A percentile compares a stretch with the other conserved stretches of the same genome.
Evolutionary conservation across 2,113 vertebrate genomes (phyloP).

Genomic region (Coracopsis vasa): DNA sequence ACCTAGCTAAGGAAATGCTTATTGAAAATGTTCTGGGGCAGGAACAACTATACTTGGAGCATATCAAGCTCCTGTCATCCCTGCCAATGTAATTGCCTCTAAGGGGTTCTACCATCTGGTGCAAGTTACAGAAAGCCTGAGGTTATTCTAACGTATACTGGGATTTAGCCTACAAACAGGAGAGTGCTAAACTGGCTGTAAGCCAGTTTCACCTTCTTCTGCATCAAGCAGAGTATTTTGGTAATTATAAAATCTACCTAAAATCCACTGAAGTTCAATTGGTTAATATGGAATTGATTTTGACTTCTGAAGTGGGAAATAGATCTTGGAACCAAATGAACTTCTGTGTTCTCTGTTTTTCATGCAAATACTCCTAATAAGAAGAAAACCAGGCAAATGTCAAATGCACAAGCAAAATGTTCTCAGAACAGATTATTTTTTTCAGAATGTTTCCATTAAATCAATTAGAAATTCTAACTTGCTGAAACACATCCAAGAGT

Average conservation of each 20-base stretch:
- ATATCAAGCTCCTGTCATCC: neutral
- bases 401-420: neutral
- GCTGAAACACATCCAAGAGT: constrained; percentile 21
- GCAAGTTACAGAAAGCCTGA: constrained; percentile 38
- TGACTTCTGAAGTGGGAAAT: constrained; percentile 22
- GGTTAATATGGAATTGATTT: constrained; percentile 20
- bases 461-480: constrained; percentile 42
- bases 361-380: neutral
- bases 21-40: constrained; percentile 21
- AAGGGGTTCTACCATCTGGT: constrained; percentile 55
- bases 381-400: neutral
- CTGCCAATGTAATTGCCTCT: constrained; percentile 41
- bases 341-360: neutral
- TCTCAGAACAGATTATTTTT: neutral
- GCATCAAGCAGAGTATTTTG: neutral
- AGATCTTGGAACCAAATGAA: neutral
- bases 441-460: constrained; percentile 28
- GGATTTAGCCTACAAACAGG: neutral
- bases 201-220: neutral
- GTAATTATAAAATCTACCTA: constrained; percentile 4
- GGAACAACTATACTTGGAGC: constrained; percentile 27
- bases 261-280: constrained; percentile 28
- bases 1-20: constrained; percentile 5
- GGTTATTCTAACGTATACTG: constrained; percentile 24
- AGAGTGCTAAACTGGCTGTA: neutral